Base-by-base conservation (phyloP, 2,113 vertebrate species). In the Mormyrus iriodes region DNA sequence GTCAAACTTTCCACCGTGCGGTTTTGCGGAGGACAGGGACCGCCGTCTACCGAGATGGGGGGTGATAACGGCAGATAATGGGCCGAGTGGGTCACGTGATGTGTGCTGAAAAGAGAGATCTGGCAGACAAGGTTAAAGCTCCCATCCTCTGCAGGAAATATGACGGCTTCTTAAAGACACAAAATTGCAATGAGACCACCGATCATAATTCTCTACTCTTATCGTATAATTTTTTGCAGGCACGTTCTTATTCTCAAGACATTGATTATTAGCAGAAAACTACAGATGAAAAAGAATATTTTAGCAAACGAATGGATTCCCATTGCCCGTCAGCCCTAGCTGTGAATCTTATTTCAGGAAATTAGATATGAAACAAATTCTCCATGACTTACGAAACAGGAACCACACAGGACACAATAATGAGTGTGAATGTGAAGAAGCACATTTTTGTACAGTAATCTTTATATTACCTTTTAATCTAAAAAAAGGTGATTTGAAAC, bases 321-420 rank as follows among this genome's bases (percentile, higher is more conserved):
- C 12, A 12, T n/a, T 53, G 27, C 52, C 49, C 31, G 6, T n/a
- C 24, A 53, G 48, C 21, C 17, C 12, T 39, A 27, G 24, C 48
- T 51, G 44, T 27, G 83, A 79, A 44, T 49, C 35, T 85, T 27
- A 27, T 85, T 85, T 48, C 0, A 24, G 21, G 44, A 85, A 61
- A 87, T 65, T 88, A 42, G 19, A 65, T 39, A 17, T 44, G 86
- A 88, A 79, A 76, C 44, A 53, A 83, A 88, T n/a, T 73, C 0
- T 88, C 44, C n/a, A 2, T 12, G 10, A 7, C n/a, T 87, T 48
- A 73, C 19, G 52, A 89, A 89, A 84, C 21, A 89, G 88, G 79
- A 85, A 85, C 52, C 52, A 44, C 51, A 48, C 21, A 61, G 13
- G 24, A 61, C 24, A 53, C 24, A 88, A 52, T 88, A 48, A 53